phyloP scores from a whole-genome alignment of 2,888 invertebrate genomes.

The Macaria liturata region DNA sequence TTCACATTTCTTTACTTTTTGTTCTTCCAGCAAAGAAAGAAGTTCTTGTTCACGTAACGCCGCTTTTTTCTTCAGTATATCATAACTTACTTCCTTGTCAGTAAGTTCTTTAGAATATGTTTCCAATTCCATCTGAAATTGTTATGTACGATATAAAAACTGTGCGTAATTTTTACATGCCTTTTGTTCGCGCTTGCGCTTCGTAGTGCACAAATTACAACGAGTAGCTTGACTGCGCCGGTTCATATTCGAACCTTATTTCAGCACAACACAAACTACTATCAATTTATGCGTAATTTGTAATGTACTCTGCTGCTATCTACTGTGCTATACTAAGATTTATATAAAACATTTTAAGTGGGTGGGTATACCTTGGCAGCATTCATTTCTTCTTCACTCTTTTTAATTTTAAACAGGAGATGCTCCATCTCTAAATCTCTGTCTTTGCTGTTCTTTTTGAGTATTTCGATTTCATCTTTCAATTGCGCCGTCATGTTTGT shows the following conservation, averaged over 20 bases:
- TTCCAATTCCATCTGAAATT: slow-evolving; percentile 56
- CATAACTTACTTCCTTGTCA: slow-evolving; percentile 79
- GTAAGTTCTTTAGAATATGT: slow-evolving; percentile 55
- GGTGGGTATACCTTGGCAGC: slow-evolving; percentile 28
- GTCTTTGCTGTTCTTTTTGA: slow-evolving; percentile 48
- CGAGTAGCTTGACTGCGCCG: too few species aligned
- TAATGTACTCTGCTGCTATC: too few species aligned
- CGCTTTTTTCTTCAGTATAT: slow-evolving; percentile 75
- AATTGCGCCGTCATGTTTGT: slow-evolving; percentile 49
- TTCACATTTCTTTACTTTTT: slow-evolving; percentile 44
- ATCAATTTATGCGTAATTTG: too few species aligned
- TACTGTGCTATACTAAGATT: background rate
- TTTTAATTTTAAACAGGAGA: slow-evolving; percentile 50
- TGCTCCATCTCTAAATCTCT: slow-evolving; percentile 58
- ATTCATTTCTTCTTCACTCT: slow-evolving; percentile 48
- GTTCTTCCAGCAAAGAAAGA: slow-evolving; percentile 70
- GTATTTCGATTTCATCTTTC: slow-evolving; percentile 55
- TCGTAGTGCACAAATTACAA: too few species aligned
- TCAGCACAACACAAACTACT: too few species aligned
- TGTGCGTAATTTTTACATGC: too few species aligned
- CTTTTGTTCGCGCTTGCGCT: too few species aligned
- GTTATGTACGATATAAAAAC: background rate
- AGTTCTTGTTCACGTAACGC: slow-evolving; percentile 82
- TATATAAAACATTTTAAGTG: background rate
- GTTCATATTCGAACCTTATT: too few species aligned